These are phyloP conservation scores for Melanargia galathea DNA, from an alignment of 2,888 invertebrate genomes.

Conservation along the genomic window DNA sequence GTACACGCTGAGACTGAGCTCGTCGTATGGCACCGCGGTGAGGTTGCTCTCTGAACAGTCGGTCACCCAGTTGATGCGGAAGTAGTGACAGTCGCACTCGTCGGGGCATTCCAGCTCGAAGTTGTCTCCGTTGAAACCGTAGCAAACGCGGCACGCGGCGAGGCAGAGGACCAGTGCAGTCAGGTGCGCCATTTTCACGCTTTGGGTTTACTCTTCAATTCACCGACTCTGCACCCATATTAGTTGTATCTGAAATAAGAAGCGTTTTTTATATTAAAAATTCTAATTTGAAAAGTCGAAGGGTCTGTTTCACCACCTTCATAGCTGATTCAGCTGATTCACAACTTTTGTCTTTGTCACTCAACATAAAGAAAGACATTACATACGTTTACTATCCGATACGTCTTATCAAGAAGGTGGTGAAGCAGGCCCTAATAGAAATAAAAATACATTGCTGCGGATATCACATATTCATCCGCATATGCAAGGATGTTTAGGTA, in stretches of 20 bases:
- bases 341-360: too few species aligned
- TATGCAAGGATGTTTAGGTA: too few species aligned
- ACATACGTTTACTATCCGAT: too few species aligned
- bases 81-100: constrained; percentile 89
- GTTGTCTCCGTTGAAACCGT: constrained; percentile 83
- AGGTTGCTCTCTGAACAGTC: constrained; percentile 89
- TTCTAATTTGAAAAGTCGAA: background rate
- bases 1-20: constrained; percentile 86
- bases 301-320: too few species aligned
- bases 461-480: too few species aligned
- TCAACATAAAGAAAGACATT: too few species aligned
- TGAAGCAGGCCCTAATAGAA: too few species aligned
- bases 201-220: constrained; percentile 40
- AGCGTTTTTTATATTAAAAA: constrained; percentile 22
- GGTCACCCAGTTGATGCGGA: constrained; percentile 89
- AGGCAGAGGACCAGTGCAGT: constrained; percentile 53
- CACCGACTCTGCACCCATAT: constrained; percentile 44
- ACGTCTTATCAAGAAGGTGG: too few species aligned
- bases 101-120: constrained; percentile 87
- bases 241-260: constrained; percentile 40
- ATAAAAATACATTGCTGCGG: too few species aligned
- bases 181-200: constrained; percentile 55
- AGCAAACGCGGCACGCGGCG: constrained; percentile 48
- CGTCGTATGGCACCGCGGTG: constrained; percentile 85
- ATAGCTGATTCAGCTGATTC: too few species aligned